Conservation (phyloP, 2,797 vertebrate species). For the Denticeps clupeoides region DNA sequence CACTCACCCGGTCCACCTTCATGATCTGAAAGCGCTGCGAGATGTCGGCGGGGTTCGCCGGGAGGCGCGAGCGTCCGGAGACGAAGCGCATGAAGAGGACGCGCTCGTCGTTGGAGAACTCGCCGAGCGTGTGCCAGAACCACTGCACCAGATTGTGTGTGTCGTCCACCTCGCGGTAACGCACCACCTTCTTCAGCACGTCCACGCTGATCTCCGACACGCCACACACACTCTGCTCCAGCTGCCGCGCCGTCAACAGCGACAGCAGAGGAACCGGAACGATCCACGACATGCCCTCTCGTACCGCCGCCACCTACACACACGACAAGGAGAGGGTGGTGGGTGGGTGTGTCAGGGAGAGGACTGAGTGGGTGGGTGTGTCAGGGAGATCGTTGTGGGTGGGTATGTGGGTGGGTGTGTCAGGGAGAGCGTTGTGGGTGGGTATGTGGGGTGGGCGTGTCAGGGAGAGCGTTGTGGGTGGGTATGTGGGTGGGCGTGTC, state of each 20-base stretch:
- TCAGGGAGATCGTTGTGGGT: no score
- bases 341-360: not conserved
- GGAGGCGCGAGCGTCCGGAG: conserved; percentile 65
- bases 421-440: no score
- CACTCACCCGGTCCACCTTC: conserved; percentile 70
- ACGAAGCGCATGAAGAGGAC: conserved; percentile 72
- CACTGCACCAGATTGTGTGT: conserved; percentile 66
- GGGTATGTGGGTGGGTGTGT: no score
- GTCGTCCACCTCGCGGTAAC: conserved; percentile 67
- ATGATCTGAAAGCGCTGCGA: conserved; percentile 72
- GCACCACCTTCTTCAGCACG: conserved; percentile 70
- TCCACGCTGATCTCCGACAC: conserved; percentile 70
- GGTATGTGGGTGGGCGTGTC: no score
- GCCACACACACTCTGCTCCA: conserved; percentile 72
- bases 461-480: no score
- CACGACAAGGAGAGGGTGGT: conserved; percentile 8
- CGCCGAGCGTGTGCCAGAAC: conserved; percentile 72
- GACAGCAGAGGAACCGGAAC: conserved; percentile 69
- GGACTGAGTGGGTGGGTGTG: no score
- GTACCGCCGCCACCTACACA: conserved; percentile 60
- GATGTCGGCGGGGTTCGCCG: conserved; percentile 67
- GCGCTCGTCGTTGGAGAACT: conserved; percentile 73
- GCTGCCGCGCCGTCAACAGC: conserved; percentile 66
- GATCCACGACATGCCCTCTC: conserved; percentile 71
- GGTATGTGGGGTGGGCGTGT: no score